phyloP scores from a whole-genome alignment of 2,888 invertebrate genomes.

The Brachynemurus nebulosus region DNA sequence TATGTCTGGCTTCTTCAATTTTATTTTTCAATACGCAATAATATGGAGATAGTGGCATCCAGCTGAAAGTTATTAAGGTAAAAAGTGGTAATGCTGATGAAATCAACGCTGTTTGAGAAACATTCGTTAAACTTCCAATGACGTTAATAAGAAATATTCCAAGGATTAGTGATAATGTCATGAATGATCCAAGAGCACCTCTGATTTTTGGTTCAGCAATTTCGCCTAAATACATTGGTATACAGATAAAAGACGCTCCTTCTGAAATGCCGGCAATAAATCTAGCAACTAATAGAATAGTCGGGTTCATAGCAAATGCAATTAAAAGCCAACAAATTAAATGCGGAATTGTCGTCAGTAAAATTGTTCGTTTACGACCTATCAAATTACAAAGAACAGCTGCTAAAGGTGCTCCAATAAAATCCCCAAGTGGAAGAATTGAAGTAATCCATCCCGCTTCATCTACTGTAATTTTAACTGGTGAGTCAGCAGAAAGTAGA shows the following conservation, averaged over 20 bases:
- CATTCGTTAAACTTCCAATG: conserved; percentile 41
- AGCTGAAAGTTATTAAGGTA: conserved; percentile 41
- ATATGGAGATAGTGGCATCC: conserved; percentile 49
- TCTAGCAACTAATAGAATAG: background rate
- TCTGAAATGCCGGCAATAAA: conserved; percentile 48
- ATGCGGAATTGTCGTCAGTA: conserved; percentile 4
- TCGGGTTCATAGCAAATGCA: background rate
- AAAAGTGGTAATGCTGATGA: conserved; percentile 41
- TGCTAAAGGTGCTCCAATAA: conserved; percentile 3
- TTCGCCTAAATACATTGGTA: conserved; percentile 47
- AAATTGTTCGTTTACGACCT: conserved; percentile 6
- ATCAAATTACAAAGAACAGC: background rate
- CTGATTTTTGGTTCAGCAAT: conserved; percentile 41
- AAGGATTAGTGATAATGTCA: conserved; percentile 38
- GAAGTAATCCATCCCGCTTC: conserved; percentile 7
- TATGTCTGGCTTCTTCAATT: conserved; percentile 31
- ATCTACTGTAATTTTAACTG: background rate
- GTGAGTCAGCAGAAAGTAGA: conserved; percentile 1
- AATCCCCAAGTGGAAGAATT: conserved; percentile 5
- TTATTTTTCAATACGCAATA: conserved; percentile 28
- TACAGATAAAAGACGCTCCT: conserved; percentile 29
- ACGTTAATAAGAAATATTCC: conserved; percentile 47
- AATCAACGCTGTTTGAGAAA: conserved; percentile 36
- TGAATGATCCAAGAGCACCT: conserved; percentile 47
- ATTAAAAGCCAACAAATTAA: conserved; percentile 6